Base-by-base conservation (phyloP, 2,113 vertebrate genomes). In the Paralichthys olivaceus region DNA sequence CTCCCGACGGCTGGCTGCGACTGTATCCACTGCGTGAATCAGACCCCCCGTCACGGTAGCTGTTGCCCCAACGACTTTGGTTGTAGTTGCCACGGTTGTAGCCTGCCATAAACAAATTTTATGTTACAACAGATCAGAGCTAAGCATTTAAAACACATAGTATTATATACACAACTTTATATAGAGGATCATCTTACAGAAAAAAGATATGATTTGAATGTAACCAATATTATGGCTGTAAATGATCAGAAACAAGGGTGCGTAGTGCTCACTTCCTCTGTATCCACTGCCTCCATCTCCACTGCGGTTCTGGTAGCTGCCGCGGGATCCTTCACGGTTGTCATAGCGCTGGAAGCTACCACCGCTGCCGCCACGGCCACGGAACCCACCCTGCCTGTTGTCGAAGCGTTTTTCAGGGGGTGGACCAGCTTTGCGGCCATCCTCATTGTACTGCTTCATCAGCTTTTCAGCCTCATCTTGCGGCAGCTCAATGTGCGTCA, bases 331-430 rank as follows among this genome's bases (percentile, higher is more conserved):
- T 15, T 95, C 94, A 0, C 96, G 94, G 90, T 87, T 96, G 75
- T 97, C 96, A 6, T 96, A 96, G 25, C 96, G 95, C 88, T 96
- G 96, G 88, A 94, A 96, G 76, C 84, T 88, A 12, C 96, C 93
- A 2, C 93, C 53, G 28, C 92, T 15, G 4, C 93, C 57, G 32
- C 93, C 90, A 1, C 96, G 94, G 17, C 95, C 94, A 0, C 95
- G 90, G 85, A 95, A 96, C 0, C 94, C 75, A 0, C 93, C 89
- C 79, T 93, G 93, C 55, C 97, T 91, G 91, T 91, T 96, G 89
- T 97, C 96, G 6, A 95, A 96, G 65, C 96, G 96, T 74, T 98
- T 98, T 5, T 97, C 96, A 0, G 96, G 96, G 0, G 97, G 97
- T 0, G 96, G 96, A 1, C 94, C 96, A 0, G 96, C 96, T 81